Evolutionary conservation across 2,888 invertebrate species (phyloP), one percentile per base, ranked within the genome.

Genomic region (Dusona sp.): DNA sequence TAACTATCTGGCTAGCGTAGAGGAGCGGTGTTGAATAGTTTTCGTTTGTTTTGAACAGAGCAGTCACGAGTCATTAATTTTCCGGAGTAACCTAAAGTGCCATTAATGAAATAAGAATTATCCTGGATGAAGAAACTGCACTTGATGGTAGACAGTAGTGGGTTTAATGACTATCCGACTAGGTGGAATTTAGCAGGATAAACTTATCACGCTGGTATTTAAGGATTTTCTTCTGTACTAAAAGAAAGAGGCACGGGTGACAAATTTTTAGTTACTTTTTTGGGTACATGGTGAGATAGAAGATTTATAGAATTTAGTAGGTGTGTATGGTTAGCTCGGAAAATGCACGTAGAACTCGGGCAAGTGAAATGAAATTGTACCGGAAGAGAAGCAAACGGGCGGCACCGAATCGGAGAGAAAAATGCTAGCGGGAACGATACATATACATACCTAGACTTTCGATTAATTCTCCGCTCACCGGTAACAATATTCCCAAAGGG

Each of bases 401-500:
- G 77, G 33, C 33, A 25, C 48, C 13, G 22, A 48, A 36, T 22
- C 48, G 65, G 65, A 65, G 48, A 36, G 29, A 77, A 45, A 65
- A 65, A 42, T 65, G 48, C 42, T 61, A 45, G 68, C 51, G 54
- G 54, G 61, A 61, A 16, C 67, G 38, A n/a, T 11, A 22, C 25
- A 22, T 36, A 48, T 22, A 57, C 13, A 68, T 64, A 51, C n/a
- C 22, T 65, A 72, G 68, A 72, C 81, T 67, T 79, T 82, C 86
- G 78, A 72, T 86, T 73, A 67, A 80, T 77, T 79, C 80, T 38
- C 51, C 54, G 70, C 25, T 51, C 70, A 48, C 22, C 61, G 38
- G 64, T 73, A 74, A 82, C 79, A 74, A 86, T 81, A 78, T 83
- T 81, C 80, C 77, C 72, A 68, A 61, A 68, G 82, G 82, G 73